Evolutionary conservation across 1,140 invertebrate species (phyloP), one percentile per base, ranked within the genome.

Genomic region (Bradysia coprophila): DNA sequence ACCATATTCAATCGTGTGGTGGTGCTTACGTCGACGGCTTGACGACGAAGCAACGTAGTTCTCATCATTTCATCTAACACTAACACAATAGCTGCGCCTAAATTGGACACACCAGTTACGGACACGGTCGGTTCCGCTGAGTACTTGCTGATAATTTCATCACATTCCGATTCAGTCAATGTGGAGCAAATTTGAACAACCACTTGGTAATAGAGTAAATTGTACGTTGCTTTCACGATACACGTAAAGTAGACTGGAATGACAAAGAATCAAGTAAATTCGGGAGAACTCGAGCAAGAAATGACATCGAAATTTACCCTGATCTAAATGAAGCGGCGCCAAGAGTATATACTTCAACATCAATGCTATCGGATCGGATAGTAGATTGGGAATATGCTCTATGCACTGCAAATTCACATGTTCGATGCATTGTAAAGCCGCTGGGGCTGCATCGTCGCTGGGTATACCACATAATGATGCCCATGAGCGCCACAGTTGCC

Each of bases 121-220:
- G 3, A 4, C 13, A 45, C 32, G n/a, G n/a, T 16, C 19, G 22
- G 13, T 4, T 9, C 28, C 10, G 22, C 37, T 41, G 49, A 45
- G 40, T 47, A 55, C 6, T 54, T 49, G 9, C 45, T 40, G 45
- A 59, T 41, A 48, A 58, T 52, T 49, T 57, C 51, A 38, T 62
- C 52, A 31, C 67, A 57, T 52, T 71, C 65, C 5, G 64, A 45
- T 22, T 53, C 61, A 41, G 64, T 71, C 56, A 88, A 46, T 2
- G 50, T 56, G 24, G 56, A 50, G 38, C 58, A 78, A 6, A 87
- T 51, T 49, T 80, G 76, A 1, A 76, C 61, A 19, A 92, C 67
- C 28, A 87, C 77, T 73, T 94, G 88, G 57, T 92, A 80, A 61
- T 87, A 92, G 33, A 81, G 65, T 32, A 93, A 66, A 64, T 92